These are phyloP conservation scores for Etia nguti DNA, from an alignment of 2,113 vertebrate genomes.

Conservation along the genomic window DNA sequence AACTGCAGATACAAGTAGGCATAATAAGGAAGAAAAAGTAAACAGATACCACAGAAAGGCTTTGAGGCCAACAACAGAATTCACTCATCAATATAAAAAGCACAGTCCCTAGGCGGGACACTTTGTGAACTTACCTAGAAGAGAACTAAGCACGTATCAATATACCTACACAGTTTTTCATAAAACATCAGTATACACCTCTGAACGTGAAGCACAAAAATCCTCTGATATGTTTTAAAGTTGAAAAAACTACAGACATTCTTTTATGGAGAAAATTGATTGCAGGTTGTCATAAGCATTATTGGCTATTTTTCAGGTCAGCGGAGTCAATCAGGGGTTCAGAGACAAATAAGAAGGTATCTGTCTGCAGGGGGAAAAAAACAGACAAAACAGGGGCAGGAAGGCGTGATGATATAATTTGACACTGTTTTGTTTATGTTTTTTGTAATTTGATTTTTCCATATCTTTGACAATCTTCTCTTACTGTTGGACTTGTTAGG, in stretches of 20 bases:
- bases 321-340: not conserved
- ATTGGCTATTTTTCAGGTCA: not conserved
- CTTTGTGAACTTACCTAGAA: not conserved
- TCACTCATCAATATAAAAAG: not conserved
- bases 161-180: not conserved
- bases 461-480: not conserved
- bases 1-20: not conserved
- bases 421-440: not conserved
- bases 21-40: not conserved
- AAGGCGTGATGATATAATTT: not conserved
- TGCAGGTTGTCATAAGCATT: not conserved
- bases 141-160: not conserved
- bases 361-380: not conserved
- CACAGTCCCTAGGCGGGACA: not conserved
- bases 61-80: not conserved
- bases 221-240: not conserved
- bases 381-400: not conserved
- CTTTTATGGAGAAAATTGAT: not conserved
- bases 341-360: not conserved
- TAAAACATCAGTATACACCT: not conserved
- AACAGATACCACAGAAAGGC: not conserved
- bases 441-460: not conserved
- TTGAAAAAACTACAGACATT: not conserved
- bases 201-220: not conserved
- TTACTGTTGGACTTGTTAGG: not conserved